Evolutionary conservation across 2,113 vertebrate genomes (phyloP), one percentile per base, ranked within the genome.

Genomic region (Oncorhynchus nerka): DNA sequence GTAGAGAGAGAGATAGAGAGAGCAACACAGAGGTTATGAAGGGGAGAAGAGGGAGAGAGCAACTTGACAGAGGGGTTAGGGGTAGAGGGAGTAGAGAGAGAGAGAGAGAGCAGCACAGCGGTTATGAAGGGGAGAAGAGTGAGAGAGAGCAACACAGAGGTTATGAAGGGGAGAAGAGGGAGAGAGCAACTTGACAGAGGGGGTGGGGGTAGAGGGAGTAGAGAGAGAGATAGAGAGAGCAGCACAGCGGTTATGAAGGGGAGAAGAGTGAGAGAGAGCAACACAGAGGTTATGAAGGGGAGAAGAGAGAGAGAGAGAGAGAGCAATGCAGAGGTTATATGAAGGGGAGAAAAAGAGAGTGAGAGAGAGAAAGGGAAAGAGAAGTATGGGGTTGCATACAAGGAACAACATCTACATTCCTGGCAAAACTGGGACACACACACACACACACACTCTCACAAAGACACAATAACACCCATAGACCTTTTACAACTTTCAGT

Each of bases 371-470:
- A 74, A 81, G 65, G 24, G 71, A 76, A 70, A 81, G 81, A 70
- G 64, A 22, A 91, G 80, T 93, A 83, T 82, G 59, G 84, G 79
- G 89, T 83, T 83, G 79, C 87, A 91, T 87, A 87, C 89, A 84
- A 82, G 91, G 90, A 92, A 86, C 91, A 91, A 92, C 92, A 89
- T 92, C 88, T 91, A 79, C 76, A 65, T 79, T 91, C 86, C 92
- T 87, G 89, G 8, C 8, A 45, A 45, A 45, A 80, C 73, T 65
- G 76, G 76, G 70, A 72, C 51, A 48, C 64, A 67, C 65, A 74
- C 81, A 73, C 62, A 30, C 78, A 79, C 55, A 75, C 30, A 75
- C 64, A 67, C 26, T 8, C 34, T 19, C 5, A 3, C 57, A 59
- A 5, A 24, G 49, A 48, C 4, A n/a, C 69, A 8, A 51, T 16